Conservation (phyloP, 2,113 vertebrate genomes). For the Damaliscus lunatus region DNA sequence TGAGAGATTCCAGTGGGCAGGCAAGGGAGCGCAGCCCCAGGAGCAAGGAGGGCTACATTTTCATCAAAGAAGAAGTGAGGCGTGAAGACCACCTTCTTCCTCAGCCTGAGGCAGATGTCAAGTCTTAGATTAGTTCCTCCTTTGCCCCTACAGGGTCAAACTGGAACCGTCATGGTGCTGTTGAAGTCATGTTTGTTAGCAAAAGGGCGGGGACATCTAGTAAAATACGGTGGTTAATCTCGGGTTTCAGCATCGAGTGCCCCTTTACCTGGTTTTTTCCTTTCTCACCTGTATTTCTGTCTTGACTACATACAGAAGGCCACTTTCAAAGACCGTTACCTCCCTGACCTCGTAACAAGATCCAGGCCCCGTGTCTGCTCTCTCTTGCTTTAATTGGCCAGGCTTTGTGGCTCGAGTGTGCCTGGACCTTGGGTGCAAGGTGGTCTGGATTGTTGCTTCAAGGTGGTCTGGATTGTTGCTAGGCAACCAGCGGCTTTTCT, state of each 20-base stretch:
- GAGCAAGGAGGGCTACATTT: background rate
- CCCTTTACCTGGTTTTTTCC: too few relatives aligned
- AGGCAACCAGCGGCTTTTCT: background rate
- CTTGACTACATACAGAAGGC: background rate
- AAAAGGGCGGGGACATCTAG: background rate
- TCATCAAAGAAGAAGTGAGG: background rate
- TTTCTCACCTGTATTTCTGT: background rate
- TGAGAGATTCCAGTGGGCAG: background rate
- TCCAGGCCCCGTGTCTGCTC: background rate
- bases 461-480: background rate
- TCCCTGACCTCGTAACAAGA: background rate
- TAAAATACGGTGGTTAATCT: background rate
- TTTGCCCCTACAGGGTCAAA: background rate
- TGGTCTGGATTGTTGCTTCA: background rate
- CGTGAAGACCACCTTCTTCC: background rate
- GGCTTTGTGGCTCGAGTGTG: background rate
- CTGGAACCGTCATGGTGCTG: background rate
- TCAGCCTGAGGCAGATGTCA: background rate
- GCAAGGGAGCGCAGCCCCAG: background rate
- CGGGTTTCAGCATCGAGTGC: too few relatives aligned
- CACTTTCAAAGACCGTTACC: background rate
- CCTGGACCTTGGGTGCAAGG: background rate
- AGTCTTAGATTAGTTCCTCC: background rate
- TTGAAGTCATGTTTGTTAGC: background rate
- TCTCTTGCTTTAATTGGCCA: background rate